Evolutionary conservation across 1,140 invertebrate species (phyloP).

Genomic region (Apis cerana): DNA sequence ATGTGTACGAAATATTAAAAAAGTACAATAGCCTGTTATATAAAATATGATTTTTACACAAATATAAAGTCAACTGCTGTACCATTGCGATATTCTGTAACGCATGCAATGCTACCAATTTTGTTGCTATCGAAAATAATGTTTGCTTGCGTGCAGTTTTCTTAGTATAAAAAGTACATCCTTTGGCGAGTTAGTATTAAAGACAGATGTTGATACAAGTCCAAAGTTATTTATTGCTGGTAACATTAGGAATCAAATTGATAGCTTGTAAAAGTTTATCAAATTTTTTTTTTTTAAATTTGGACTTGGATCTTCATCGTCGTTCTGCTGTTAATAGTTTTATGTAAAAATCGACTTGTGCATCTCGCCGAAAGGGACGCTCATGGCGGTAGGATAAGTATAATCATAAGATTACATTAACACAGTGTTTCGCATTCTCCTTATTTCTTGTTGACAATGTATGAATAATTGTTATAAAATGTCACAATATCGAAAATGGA

Average conservation of each 20-base stretch:
- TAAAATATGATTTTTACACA: slow-evolving; percentile 80
- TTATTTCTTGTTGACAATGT: slow-evolving; percentile 69
- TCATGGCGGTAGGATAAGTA: slow-evolving; percentile 62
- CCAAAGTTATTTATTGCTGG: slow-evolving; percentile 31
- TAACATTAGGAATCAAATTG: slow-evolving; percentile 21
- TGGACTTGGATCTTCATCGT: slow-evolving; percentile 57
- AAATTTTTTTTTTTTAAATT: slow-evolving; percentile 35
- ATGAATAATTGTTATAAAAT: slow-evolving; percentile 75
- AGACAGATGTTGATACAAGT: slow-evolving; percentile 24
- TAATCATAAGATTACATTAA: slow-evolving; percentile 67
- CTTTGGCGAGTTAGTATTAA: slow-evolving; percentile 54
- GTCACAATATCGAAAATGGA: slow-evolving; percentile 77
- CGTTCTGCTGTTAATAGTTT: slow-evolving; percentile 44
- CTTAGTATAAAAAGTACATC: slow-evolving; percentile 63
- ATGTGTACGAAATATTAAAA: slow-evolving; percentile 79
- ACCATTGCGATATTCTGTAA: slow-evolving; percentile 64
- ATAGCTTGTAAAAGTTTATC: neutral
- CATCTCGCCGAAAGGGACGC: slow-evolving; percentile 59
- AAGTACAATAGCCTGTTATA: slow-evolving; percentile 81
- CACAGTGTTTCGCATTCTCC: slow-evolving; percentile 63
- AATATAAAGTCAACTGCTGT: slow-evolving; percentile 71
- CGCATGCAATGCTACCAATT: slow-evolving; percentile 63
- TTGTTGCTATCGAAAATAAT: slow-evolving; percentile 65
- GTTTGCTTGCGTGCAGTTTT: slow-evolving; percentile 61
- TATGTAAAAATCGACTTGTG: slow-evolving; percentile 43